These are phyloP conservation scores for Dendrophyllia cribrosa DNA, from an alignment of 64 coral and sea anemone genomes.

Conservation along the genomic window DNA sequence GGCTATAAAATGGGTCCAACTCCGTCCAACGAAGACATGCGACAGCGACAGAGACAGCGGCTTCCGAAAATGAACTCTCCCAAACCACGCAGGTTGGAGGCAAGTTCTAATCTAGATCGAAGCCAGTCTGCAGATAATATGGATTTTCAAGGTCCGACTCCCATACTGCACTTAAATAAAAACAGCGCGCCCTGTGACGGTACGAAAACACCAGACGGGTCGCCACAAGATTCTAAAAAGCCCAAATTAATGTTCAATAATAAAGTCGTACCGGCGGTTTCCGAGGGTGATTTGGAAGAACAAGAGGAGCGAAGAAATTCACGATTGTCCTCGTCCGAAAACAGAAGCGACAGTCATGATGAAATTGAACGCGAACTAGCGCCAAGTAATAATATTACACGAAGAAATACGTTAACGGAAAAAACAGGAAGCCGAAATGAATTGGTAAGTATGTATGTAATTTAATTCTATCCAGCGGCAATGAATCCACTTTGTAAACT, in stretches of 20 bases:
- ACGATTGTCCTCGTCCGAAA: not conserved
- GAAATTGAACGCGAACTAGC: conserved; percentile 43
- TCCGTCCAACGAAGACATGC: not conserved
- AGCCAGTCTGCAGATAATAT: conserved; percentile 66
- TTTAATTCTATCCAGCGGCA: not conserved
- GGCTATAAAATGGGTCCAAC: conserved; percentile 85
- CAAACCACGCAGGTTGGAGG: not conserved
- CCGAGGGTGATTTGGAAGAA: not conserved
- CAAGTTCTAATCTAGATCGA: conserved; percentile 10
- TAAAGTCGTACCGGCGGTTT: conserved; percentile 44
- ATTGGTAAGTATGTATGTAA: not conserved
- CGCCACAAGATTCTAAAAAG: not conserved
- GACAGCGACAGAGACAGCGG: not conserved
- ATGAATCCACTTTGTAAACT: not conserved
- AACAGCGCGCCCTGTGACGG: not conserved
- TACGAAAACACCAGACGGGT: not conserved
- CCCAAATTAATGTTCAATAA: conserved; percentile 67
- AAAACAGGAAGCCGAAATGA: conserved; percentile 41
- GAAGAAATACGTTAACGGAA: conserved; percentile 14
- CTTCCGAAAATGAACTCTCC: conserved; percentile 6
- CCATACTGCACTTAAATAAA: conserved; percentile 66
- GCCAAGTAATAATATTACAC: not conserved
- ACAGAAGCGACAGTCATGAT: conserved; percentile 30
- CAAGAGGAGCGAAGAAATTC: not conserved
- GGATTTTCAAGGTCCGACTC: conserved; percentile 77